Percentiles rank a stretch among this genome's conserved stretches.
Evolutionary conservation across 2,797 vertebrate species (phyloP).

Genomic region (Gymnodraco acuticeps): DNA sequence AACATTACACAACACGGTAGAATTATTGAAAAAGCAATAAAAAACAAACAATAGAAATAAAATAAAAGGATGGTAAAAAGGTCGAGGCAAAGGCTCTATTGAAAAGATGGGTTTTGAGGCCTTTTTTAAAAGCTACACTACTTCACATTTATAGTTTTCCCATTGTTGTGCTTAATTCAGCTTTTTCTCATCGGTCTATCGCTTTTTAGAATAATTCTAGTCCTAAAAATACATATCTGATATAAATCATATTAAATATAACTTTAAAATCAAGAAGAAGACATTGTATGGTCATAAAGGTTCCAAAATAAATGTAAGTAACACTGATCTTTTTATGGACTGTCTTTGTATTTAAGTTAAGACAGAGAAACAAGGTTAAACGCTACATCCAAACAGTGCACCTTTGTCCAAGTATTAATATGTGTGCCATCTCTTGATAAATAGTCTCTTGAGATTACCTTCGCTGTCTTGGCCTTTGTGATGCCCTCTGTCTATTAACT

Average conservation of each 20-base stretch:
- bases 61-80: no score
- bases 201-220: not conserved
- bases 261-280: not conserved
- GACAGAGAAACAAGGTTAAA: not conserved
- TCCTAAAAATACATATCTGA: not conserved
- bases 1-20: no score
- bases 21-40: no score
- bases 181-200: not conserved
- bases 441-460: constrained; percentile 28
- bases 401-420: constrained; percentile 16
- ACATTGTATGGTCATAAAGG: not conserved
- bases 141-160: not conserved
- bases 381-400: not conserved
- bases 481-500: constrained; percentile 59
- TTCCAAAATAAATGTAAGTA: not conserved
- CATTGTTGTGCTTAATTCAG: not conserved
- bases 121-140: no score
- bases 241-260: not conserved
- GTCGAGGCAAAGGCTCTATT: no score
- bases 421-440: constrained; percentile 15
- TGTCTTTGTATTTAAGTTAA: no score
- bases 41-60: no score
- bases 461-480: constrained; percentile 34
- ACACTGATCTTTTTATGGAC: no score
- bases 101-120: no score